Evolutionary conservation across 2,888 invertebrate species (phyloP).

Genomic region (Drosophila pullipes): DNA sequence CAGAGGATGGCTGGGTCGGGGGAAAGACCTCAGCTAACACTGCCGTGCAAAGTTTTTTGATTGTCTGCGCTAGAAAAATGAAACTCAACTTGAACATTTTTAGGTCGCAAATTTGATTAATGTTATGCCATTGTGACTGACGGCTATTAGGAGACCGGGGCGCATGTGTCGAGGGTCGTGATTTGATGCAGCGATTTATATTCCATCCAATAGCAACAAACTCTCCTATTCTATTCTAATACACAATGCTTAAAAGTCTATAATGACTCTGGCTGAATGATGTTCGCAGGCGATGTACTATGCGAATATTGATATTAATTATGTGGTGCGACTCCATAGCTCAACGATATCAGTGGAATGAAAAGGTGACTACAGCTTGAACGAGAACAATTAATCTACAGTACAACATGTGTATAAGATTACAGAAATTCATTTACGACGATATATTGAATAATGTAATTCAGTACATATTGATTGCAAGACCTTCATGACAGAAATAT

Average conservation of each 20-base stretch:
- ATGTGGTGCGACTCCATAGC: slow-evolving; percentile 4
- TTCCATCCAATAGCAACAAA: slow-evolving; percentile 69
- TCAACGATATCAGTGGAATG: not conserved
- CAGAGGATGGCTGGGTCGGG: not conserved
- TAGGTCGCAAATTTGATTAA: slow-evolving; percentile 76
- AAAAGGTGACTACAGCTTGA: not conserved
- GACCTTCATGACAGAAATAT: not conserved
- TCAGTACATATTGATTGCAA: not conserved
- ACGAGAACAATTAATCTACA: not conserved
- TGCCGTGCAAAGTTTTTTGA: slow-evolving; percentile 71
- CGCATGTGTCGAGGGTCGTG: slow-evolving; percentile 58
- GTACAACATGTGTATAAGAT: not conserved
- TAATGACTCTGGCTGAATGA: slow-evolving; percentile 37
- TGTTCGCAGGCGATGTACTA: not conserved
- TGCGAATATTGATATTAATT: slow-evolving; percentile 53
- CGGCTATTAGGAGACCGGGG: slow-evolving; percentile 61
- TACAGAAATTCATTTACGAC: not conserved
- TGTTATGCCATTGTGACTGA: slow-evolving; percentile 69
- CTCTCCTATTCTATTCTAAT: not conserved
- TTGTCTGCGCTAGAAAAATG: slow-evolving; percentile 69
- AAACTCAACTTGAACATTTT: slow-evolving; percentile 69
- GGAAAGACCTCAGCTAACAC: slow-evolving; percentile 2
- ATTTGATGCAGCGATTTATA: slow-evolving; percentile 73
- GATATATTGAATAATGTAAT: not conserved
- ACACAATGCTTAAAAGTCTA: slow-evolving; percentile 39